Evolutionary conservation across 1,140 invertebrate species (phyloP), one percentile per base, ranked within the genome.

Genomic region (Leguminivora glycinivorella): DNA sequence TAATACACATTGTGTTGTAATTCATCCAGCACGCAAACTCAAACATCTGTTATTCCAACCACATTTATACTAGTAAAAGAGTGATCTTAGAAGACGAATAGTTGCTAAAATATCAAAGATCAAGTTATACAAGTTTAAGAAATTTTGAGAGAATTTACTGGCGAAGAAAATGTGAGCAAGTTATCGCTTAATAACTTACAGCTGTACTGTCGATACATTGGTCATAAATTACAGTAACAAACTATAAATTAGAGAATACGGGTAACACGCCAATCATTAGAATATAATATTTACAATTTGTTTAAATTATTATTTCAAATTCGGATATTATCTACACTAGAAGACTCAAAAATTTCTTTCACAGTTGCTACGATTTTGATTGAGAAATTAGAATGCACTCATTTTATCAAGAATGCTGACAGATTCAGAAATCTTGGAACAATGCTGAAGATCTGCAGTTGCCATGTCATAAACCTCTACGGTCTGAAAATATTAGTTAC

Each of bases 121-220:
- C 40, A 43, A n/a, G 40, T 17, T 43, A 17, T 6, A 43, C n/a
- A 6, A 6, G n/a, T 43, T n/a, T n/a, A n/a, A n/a, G n/a, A n/a
- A n/a, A n/a, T n/a, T 17, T 43, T 1, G 5, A 43, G n/a, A 43
- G n/a, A 43, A 12, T 38, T 38, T 17, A 43, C 17, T 43, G 4
- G 14, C n/a, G n/a, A 17, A 0, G 40, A 12, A n/a, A 43, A 43
- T 5, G 40, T 4, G 14, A 6, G 17, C n/a, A 47, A 47, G 43
- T 52, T 19, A 52, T 9, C 17, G 19, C 47, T 52, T 52, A 52
- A 52, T 52, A 52, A 52, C 47, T 52, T 52, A 22, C 47, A 52
- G n/a, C 6, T 52, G 47, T 52, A 17, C 40, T 43, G 40, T 17
- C 47, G 19, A 52, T 52, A 19, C 47, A 22, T 22, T 9, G 17